Evolutionary conservation across 2,888 invertebrate species (phyloP), one percentile per base, ranked within the genome.

Genomic region (Allolobophora icterica): DNA sequence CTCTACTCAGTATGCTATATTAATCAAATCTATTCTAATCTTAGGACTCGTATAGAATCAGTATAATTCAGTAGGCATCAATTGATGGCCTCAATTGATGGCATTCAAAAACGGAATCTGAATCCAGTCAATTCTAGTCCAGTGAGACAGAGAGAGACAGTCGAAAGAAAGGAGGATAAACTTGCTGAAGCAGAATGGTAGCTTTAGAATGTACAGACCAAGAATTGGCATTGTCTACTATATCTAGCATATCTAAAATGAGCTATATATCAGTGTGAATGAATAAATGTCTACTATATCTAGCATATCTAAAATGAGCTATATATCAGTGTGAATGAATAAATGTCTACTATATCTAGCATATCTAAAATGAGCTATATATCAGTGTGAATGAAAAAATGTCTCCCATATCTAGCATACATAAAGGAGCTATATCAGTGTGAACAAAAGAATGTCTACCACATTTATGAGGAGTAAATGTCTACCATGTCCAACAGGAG

Each of bases 1-100:
- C 92, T 95, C 21, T 95, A 94, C 90, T 91, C 93, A 92, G 94
- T 95, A 93, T 93, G 94, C 93, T 11, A 38, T 30, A 71, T 21
- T 30, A 38, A 83, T 33, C 52, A 24, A 52, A 24, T 52, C 24
- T 52, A 3, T 24, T 24, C 24, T 52, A 52, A 40, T 91, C 45
- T 35, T 42, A 42, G 35, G 34, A 21, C 45, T 87, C 21, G 19
- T 33, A 2, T 30, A 52, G 21, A 33, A 40, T 38, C 21, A n/a
- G 8, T 84, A 21, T n/a, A 34, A 91, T 87, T 33, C 24, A 71
- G 0, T 8, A 30, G n/a, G 17, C 71, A 71, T 30, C 71, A 71
- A n/a, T 13, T n/a, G 71, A 71, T 71, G 71, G 71, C 71, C 30
- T 71, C 71, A n/a, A 1, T 13, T n/a, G 71, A 71, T 71, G 58